These are phyloP conservation scores for Eospalax fontanierii DNA, from an alignment of 2,797 vertebrate species.

Conservation along the genomic window DNA sequence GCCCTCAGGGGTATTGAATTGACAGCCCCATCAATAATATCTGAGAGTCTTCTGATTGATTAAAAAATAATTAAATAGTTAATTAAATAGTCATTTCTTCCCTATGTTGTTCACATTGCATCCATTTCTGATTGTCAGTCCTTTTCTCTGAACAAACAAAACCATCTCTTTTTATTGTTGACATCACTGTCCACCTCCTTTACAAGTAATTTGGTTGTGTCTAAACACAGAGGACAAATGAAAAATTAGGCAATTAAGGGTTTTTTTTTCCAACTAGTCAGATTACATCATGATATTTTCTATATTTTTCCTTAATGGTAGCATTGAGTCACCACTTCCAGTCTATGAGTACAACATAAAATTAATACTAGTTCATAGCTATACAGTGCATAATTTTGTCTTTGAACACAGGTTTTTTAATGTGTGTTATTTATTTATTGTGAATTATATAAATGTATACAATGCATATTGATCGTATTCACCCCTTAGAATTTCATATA, in stretches of 20 bases:
- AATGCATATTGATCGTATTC: neutral
- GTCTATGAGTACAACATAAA: conserved; percentile 5
- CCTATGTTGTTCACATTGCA: conserved; percentile 53
- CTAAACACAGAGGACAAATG: conserved; percentile 58
- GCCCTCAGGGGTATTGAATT: conserved; percentile 28
- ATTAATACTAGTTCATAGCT: neutral
- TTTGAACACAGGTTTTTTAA: neutral
- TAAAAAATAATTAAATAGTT: conserved; percentile 47
- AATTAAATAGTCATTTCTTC: conserved; percentile 62
- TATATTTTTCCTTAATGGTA: neutral
- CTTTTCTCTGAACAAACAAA: conserved; percentile 69
- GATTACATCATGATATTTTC: neutral
- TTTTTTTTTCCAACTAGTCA: conserved; percentile 8
- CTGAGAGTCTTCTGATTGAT: conserved; percentile 36
- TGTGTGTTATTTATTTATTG: neutral
- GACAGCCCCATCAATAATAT: conserved; percentile 53
- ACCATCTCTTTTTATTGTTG: conserved; percentile 34
- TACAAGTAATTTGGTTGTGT: conserved; percentile 51
- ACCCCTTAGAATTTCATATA: neutral
- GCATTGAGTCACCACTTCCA: neutral
- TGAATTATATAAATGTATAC: neutral
- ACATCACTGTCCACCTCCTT: conserved; percentile 30
- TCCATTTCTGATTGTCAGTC: conserved; percentile 50
- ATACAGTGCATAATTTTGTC: neutral
- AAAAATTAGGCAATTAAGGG: conserved; percentile 40